These are phyloP conservation scores for Drosophila macrospina DNA, from an alignment of 2,888 invertebrate genomes.

Conservation along the genomic window DNA sequence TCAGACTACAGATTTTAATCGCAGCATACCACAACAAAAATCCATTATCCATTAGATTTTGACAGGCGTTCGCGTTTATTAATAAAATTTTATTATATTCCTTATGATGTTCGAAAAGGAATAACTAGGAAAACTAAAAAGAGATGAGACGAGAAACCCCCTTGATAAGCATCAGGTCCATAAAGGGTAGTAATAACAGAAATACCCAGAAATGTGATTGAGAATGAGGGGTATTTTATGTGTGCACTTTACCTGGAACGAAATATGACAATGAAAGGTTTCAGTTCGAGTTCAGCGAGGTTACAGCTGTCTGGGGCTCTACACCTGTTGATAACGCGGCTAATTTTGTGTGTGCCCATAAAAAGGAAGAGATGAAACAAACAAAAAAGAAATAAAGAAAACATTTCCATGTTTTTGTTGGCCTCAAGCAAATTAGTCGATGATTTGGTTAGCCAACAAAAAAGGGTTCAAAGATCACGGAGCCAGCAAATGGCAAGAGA, in stretches of 20 bases:
- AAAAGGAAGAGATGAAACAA: conserved; percentile 32
- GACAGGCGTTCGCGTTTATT: conserved; percentile 70
- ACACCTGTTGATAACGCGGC: conserved; percentile 75
- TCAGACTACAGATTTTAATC: conserved; percentile 67
- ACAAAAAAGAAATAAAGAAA: not conserved
- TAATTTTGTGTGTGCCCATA: conserved; percentile 65
- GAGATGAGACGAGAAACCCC: conserved; percentile 20
- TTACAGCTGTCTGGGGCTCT: conserved; percentile 53
- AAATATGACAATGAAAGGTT: conserved; percentile 59
- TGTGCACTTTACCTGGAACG: conserved; percentile 63
- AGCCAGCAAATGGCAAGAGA: conserved; percentile 9
- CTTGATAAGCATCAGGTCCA: conserved; percentile 59
- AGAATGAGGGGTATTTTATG: conserved; percentile 50
- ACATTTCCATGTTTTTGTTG: conserved; percentile 17
- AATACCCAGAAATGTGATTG: conserved; percentile 58
- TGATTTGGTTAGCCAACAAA: conserved; percentile 60
- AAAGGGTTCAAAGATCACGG: conserved; percentile 37
- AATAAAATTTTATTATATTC: conserved; percentile 72
- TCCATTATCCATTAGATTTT: conserved; percentile 72
- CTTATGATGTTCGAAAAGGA: conserved; percentile 39
- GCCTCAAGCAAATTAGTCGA: conserved; percentile 64
- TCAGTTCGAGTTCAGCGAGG: conserved; percentile 6
- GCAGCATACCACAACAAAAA: conserved; percentile 48
- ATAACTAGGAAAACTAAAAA: conserved; percentile 20
- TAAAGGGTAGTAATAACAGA: conserved; percentile 55